These are phyloP conservation scores for Toxostoma redivivum DNA, from an alignment of 2,113 vertebrate species.

Conservation along the genomic window DNA sequence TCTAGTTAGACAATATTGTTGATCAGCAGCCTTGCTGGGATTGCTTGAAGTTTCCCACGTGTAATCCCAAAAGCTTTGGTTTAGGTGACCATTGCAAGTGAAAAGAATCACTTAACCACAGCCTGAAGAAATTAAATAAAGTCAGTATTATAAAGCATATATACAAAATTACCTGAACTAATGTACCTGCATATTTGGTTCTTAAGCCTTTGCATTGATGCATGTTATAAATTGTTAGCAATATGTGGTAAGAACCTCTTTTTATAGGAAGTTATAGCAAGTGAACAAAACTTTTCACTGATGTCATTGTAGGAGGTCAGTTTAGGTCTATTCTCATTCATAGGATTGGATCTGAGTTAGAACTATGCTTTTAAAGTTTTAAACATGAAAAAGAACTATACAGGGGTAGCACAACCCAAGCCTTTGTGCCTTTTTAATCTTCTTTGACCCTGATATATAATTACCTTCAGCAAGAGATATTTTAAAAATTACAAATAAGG, in stretches of 20 bases:
- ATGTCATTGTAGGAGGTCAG: background rate
- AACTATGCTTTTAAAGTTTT: background rate
- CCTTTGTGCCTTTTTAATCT: background rate
- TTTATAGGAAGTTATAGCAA: background rate
- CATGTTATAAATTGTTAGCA: background rate
- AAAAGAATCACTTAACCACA: background rate
- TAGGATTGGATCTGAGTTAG: background rate
- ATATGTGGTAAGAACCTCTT: background rate
- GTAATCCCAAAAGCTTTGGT: background rate
- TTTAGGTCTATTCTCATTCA: background rate
- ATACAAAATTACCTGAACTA: background rate
- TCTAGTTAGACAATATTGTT: background rate
- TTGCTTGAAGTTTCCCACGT: background rate
- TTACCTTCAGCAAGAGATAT: background rate
- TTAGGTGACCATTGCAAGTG: background rate
- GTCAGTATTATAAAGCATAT: background rate
- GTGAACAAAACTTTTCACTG: background rate
- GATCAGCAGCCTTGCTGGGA: background rate
- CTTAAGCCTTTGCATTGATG: background rate
- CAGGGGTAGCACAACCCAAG: background rate
- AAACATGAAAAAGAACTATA: background rate
- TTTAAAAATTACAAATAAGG: background rate
- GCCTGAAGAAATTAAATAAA: background rate
- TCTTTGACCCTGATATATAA: background rate
- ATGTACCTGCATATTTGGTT: background rate